Evolutionary conservation across 2,113 vertebrate genomes (phyloP).

Genomic region (Hippopotamus amphibius): DNA sequence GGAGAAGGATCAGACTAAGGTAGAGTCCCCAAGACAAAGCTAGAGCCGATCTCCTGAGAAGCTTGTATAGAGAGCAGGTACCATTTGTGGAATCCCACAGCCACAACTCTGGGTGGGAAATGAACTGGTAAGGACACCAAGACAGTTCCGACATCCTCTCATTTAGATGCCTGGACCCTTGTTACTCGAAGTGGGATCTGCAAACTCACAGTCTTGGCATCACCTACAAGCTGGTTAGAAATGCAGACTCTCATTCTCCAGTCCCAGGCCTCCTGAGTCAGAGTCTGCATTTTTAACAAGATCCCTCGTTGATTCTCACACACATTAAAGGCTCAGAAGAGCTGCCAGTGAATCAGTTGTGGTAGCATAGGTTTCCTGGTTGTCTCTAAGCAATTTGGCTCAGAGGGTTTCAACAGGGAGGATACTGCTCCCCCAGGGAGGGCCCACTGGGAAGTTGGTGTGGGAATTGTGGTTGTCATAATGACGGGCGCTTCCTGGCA

Average conservation of each 20-base stretch:
- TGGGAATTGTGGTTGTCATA: background rate
- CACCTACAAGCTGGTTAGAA: background rate
- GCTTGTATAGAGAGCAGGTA: background rate
- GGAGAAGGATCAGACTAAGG: background rate
- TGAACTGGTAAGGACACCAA: background rate
- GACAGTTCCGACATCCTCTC: background rate
- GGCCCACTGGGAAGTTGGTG: background rate
- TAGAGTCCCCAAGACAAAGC: background rate
- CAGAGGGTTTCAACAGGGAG: background rate
- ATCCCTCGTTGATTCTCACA: background rate
- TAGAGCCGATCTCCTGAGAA: background rate
- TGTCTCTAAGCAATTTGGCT: background rate
- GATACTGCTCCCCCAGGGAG: background rate
- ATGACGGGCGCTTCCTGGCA: background rate
- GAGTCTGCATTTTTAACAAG: background rate
- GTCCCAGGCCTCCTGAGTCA: background rate
- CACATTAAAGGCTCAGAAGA: background rate
- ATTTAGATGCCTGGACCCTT: background rate
- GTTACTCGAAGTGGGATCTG: background rate
- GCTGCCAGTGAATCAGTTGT: background rate
- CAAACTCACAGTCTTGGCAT: background rate
- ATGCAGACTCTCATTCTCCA: background rate
- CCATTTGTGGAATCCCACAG: background rate
- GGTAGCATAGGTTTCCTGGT: background rate
- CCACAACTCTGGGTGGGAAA: background rate